A percentile compares a stretch with the other conserved stretches of the same genome.
phyloP scores from a whole-genome alignment of 2,888 invertebrate species.

The Idaea straminata region DNA sequence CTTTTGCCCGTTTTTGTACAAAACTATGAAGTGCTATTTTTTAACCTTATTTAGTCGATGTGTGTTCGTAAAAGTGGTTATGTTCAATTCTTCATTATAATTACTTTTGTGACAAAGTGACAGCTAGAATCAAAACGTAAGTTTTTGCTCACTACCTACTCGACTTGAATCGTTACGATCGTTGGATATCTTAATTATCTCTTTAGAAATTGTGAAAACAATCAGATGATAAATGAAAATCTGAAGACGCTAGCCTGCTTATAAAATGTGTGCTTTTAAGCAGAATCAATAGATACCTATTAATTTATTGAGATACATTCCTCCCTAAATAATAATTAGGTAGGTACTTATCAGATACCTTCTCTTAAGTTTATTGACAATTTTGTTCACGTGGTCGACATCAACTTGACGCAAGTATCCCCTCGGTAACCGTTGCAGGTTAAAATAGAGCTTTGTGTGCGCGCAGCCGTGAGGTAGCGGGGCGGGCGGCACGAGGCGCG shows the following conservation, averaged over 20 bases:
- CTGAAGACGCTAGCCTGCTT: not conserved
- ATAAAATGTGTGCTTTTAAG: not conserved
- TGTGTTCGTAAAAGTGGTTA: not conserved
- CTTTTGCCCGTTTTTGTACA: not conserved
- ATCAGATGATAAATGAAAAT: not conserved
- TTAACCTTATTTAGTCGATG: not conserved
- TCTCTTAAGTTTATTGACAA: constrained; percentile 43
- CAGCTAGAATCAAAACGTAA: not conserved
- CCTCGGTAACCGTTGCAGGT: constrained; percentile 51
- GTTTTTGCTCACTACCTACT: not conserved
- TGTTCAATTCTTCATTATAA: not conserved
- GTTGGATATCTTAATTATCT: not conserved
- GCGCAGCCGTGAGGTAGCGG: constrained; percentile 52
- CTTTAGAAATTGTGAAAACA: not conserved
- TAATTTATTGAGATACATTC: too few species aligned
- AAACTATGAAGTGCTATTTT: not conserved
- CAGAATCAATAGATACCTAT: too few species aligned
- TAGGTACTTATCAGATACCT: too few species aligned
- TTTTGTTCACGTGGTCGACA: constrained; percentile 46
- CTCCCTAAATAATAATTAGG: too few species aligned
- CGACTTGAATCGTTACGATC: not conserved
- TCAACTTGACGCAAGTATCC: constrained; percentile 41
- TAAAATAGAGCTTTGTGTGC: constrained; percentile 53
- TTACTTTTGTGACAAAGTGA: not conserved
- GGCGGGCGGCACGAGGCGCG: constrained; percentile 32